These are phyloP conservation scores for Ochotona princeps DNA, from an alignment of 2,113 vertebrate species.

Conservation along the genomic window DNA sequence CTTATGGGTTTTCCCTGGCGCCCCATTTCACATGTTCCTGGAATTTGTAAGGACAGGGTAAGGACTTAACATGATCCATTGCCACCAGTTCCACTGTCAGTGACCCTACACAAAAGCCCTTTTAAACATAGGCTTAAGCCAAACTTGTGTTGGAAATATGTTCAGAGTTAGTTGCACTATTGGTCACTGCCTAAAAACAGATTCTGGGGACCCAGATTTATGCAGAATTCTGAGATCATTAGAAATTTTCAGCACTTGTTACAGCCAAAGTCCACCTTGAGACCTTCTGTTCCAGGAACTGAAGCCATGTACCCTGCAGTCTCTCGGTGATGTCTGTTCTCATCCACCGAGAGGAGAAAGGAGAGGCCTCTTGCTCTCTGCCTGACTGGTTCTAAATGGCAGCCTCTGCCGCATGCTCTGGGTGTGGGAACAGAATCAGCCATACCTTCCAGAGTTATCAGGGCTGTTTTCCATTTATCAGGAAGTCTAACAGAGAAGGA, in stretches of 20 bases:
- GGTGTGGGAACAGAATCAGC: conserved; percentile 26
- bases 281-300: background rate
- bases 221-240: conserved; percentile 31
- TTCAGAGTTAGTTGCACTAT: background rate
- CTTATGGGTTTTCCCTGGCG: conserved; percentile 6
- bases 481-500: conserved; percentile 27
- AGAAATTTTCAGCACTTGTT: conserved; percentile 32
- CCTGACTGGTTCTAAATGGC: conserved; percentile 57
- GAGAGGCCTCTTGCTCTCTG: conserved; percentile 42
- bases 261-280: background rate
- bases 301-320: background rate
- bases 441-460: conserved; percentile 31
- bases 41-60: background rate
- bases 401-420: conserved; percentile 21
- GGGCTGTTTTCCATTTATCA: conserved; percentile 42
- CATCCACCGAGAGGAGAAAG: background rate
- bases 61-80: background rate
- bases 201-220: background rate
- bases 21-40: background rate
- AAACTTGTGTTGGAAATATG: background rate
- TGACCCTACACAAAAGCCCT: background rate
- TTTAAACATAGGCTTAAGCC: conserved; percentile 1
- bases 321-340: background rate
- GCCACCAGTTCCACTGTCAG: background rate
- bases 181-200: background rate